Conservation (phyloP, 2,888 invertebrate genomes). For the Campaea margaritaria region DNA sequence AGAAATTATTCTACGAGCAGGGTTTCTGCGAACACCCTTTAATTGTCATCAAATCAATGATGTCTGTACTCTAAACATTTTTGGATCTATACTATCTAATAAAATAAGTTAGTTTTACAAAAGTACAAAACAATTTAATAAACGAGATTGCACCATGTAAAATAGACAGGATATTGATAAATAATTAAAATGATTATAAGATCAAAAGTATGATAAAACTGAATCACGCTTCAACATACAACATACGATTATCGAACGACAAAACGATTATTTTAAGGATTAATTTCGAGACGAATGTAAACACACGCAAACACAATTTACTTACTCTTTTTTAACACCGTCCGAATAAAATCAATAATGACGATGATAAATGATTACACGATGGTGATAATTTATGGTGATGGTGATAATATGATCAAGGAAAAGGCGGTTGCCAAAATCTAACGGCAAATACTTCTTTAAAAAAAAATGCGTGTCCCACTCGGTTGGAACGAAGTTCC, state of each 20-base stretch:
- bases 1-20: neutral
- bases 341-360: too few species aligned
- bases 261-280: too few species aligned
- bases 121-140: conserved; percentile 12
- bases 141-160: neutral
- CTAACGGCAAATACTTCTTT: neutral
- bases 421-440: too few species aligned
- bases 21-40: neutral
- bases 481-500: too few species aligned
- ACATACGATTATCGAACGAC: too few species aligned
- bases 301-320: too few species aligned
- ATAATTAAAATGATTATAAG: neutral
- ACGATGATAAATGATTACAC: too few species aligned
- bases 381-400: too few species aligned
- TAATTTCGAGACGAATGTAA: too few species aligned
- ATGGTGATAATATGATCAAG: too few species aligned
- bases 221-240: neutral
- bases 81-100: neutral
- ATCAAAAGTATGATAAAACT: neutral
- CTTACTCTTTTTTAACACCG: too few species aligned
- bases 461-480: too few species aligned
- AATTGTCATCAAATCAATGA: neutral
- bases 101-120: conserved; percentile 7
- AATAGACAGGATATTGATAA: neutral
- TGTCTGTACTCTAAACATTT: conserved; percentile 1